These are phyloP conservation scores for Heliconius hewitsoni DNA, from an alignment of 1,140 invertebrate genomes.

Conservation along the genomic window DNA sequence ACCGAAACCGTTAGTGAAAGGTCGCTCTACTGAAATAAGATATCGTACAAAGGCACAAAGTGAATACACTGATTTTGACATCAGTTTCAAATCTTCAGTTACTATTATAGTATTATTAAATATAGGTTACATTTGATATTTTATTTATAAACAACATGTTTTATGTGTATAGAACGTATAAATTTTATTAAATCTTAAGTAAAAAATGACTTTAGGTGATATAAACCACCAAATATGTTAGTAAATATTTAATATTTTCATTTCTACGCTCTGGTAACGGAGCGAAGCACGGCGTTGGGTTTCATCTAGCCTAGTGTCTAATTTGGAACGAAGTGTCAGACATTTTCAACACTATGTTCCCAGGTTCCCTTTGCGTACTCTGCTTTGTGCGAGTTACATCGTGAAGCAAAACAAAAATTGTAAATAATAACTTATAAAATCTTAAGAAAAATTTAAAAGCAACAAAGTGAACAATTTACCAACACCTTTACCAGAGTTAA, in stretches of 20 bases:
- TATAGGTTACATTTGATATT: neutral
- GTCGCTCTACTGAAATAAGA: slow-evolving; percentile 1
- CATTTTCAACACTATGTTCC: neutral
- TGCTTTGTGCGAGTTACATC: too few relatives aligned
- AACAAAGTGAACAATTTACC: too few relatives aligned
- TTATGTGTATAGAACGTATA: too few relatives aligned
- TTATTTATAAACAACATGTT: neutral
- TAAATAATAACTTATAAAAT: neutral
- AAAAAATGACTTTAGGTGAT: too few relatives aligned
- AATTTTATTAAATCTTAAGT: too few relatives aligned
- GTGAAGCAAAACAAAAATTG: too few relatives aligned
- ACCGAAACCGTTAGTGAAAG: slow-evolving; percentile 3
- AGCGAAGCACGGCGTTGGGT: neutral
- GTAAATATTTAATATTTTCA: too few relatives aligned
- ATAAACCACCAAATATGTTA: too few relatives aligned
- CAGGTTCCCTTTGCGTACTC: neutral
- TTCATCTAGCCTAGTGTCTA: too few relatives aligned
- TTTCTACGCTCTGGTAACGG: too few relatives aligned
- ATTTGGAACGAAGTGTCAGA: neutral
- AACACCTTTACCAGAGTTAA: neutral
- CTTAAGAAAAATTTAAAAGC: too few relatives aligned
- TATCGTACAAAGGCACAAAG: slow-evolving; percentile 8
- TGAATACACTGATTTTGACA: slow-evolving; percentile 12
- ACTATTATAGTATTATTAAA: slow-evolving; percentile 8
- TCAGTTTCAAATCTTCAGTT: neutral